Conservation (phyloP, 2,888 invertebrate species). For the Macrophya annulata region DNA sequence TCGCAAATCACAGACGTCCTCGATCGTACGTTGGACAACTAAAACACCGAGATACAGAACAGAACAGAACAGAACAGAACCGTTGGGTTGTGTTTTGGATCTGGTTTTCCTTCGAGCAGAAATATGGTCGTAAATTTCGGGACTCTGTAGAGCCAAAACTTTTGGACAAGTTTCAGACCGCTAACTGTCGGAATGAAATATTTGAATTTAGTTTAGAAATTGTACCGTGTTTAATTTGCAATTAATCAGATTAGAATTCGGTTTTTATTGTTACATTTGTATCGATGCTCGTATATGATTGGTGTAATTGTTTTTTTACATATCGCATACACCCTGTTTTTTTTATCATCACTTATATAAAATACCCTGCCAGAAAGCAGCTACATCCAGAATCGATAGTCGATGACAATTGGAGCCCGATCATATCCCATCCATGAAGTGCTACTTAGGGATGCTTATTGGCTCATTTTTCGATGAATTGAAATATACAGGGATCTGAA, state of each 20-base stretch:
- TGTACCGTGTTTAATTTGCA: conserved; percentile 15
- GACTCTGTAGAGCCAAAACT: conserved; percentile 35
- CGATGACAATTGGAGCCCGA: background rate
- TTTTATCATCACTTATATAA: background rate
- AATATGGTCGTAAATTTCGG: conserved; percentile 38
- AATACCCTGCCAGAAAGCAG: background rate
- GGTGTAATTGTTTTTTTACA: background rate
- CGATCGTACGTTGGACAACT: conserved; percentile 29
- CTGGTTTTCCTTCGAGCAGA: conserved; percentile 14
- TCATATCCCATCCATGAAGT: conserved; percentile 18
- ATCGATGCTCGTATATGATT: background rate
- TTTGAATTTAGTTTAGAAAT: conserved; percentile 32
- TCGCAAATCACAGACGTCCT: conserved; percentile 35
- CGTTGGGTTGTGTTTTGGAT: background rate
- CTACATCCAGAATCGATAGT: conserved; percentile 19
- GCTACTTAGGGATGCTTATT: conserved; percentile 28
- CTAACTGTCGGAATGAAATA: conserved; percentile 45
- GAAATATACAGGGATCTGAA: conserved; percentile 27
- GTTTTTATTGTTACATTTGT: background rate
- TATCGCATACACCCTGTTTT: background rate
- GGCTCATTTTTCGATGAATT: conserved; percentile 8
- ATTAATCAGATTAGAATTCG: conserved; percentile 17
- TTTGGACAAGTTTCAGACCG: conserved; percentile 40
- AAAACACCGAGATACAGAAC: conserved; percentile 26
- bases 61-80: conserved; percentile 5